Evolutionary conservation across 2,113 vertebrate species (phyloP), one percentile per base, ranked within the genome.

Genomic region (Antechinus flavipes): DNA sequence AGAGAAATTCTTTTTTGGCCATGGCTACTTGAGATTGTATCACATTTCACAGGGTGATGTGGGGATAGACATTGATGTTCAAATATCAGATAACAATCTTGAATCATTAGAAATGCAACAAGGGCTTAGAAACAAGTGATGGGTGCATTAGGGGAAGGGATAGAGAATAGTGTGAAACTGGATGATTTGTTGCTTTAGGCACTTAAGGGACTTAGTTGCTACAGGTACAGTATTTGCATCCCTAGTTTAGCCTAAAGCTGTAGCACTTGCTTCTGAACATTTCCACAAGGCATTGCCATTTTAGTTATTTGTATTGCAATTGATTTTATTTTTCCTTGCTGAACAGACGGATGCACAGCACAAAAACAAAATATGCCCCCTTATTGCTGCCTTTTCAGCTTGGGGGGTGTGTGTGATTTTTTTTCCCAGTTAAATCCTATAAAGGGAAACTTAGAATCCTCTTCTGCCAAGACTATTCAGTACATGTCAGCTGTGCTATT

Each of bases 381-480:
- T 97, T 53, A 8, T 47, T 93, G 10, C 84, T 91, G 14, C 24
- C 92, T 96, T 96, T 97, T 93, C 91, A 89, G 14, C 58, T 26
- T 98, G 97, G 93, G 10, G 93, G 27, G 24, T 26, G 68, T 84
- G n/a, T 97, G 93, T 96, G 91, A 94, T 91, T 95, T 91, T 94
- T 94, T 95, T 96, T 95, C 90, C 96, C 91, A 93, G 30, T 30
- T 96, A 96, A 97, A 90, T 96, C 89, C 95, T 93, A 14, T 54
- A 76, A 93, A 93, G 46, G 90, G 50, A 94, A 93, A 91, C 22
- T 91, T 91, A 93, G 0, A 97, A 11, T 94, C 52, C 3, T 54
- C 30, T 90, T 98, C 90, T 96, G 56, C 92, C 23, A 94, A 93
- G 68, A 97, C 58, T 55, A 97, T 92, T 95, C 94, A 97, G 95